phyloP scores from a whole-genome alignment of 1,140 invertebrate species.

The Drosophila mayri region DNA sequence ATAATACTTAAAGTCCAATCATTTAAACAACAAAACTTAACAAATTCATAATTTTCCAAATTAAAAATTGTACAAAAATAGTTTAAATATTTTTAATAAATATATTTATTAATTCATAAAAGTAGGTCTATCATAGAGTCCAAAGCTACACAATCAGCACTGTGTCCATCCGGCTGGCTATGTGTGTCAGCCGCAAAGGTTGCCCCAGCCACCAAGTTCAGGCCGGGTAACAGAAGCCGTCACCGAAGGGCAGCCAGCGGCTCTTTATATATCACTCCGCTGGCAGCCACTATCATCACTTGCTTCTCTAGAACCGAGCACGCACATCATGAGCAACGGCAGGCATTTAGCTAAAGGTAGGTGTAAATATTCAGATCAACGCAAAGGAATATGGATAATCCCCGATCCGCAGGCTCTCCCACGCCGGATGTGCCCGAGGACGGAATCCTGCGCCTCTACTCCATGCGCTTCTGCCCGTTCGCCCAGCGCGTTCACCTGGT shows the following conservation, averaged over 20 bases:
- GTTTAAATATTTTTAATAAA: no score
- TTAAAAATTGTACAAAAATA: no score
- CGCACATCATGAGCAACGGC: slow-evolving; percentile 71
- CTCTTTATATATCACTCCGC: slow-evolving; percentile 51
- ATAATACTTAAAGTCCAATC: no score
- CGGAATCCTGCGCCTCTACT: slow-evolving; percentile 92
- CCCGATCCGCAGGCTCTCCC: slow-evolving; percentile 86
- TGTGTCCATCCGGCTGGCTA: slow-evolving; percentile 23
- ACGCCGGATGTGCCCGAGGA: slow-evolving; percentile 87
- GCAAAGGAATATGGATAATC: neutral
- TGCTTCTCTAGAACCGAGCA: slow-evolving; percentile 33
- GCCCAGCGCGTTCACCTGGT: slow-evolving; percentile 94
- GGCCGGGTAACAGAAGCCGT: slow-evolving; percentile 42
- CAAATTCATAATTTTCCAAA: no score
- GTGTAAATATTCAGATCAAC: neutral
- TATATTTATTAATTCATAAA: no score
- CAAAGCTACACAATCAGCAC: neutral
- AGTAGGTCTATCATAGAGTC: no score
- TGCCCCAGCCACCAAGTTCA: slow-evolving; percentile 59
- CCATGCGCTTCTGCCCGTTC: slow-evolving; percentile 96
- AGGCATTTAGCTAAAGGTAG: slow-evolving; percentile 75
- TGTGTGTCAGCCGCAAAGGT: slow-evolving; percentile 65
- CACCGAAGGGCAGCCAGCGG: slow-evolving; percentile 49
- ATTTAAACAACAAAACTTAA: no score
- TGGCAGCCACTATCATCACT: slow-evolving; percentile 41